These are phyloP conservation scores for Colletes gigas DNA, from an alignment of 1,140 invertebrate genomes.

Conservation along the genomic window DNA sequence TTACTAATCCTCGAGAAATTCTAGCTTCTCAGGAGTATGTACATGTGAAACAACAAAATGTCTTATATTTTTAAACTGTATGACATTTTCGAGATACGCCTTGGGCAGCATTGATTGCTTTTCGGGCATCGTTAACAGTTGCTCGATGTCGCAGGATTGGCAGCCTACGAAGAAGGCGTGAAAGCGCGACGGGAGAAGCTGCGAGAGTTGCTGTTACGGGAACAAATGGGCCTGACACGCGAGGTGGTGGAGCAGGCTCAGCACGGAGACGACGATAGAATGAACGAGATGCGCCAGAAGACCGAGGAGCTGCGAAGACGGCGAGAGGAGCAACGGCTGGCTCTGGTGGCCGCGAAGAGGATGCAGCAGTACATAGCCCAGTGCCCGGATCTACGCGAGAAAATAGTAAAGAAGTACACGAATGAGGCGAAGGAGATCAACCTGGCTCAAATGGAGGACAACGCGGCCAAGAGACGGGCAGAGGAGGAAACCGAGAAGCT, in stretches of 20 bases:
- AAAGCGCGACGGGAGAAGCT: conserved; percentile 57
- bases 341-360: conserved; percentile 64
- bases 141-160: conserved; percentile 44
- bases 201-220: conserved; percentile 49
- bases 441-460: conserved; percentile 70
- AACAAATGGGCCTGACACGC: conserved; percentile 50
- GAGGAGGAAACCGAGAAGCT: conserved; percentile 60
- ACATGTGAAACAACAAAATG: too few relatives aligned
- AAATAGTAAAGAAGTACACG: conserved; percentile 53
- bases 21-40: too few relatives aligned
- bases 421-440: conserved; percentile 70
- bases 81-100: too few relatives aligned
- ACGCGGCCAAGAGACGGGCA: conserved; percentile 48
- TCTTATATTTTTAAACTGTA: too few relatives aligned
- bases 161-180: conserved; percentile 56
- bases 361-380: conserved; percentile 68
- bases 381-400: conserved; percentile 59
- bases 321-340: conserved; percentile 57
- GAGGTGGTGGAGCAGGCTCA: conserved; percentile 60
- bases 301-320: conserved; percentile 51
- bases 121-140: background rate
- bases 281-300: conserved; percentile 49
- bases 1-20: too few relatives aligned
- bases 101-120: too few relatives aligned
- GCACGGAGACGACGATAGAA: conserved; percentile 38